Evolutionary conservation across 2,888 invertebrate genomes (phyloP).

Genomic region (Drepana falcataria): DNA sequence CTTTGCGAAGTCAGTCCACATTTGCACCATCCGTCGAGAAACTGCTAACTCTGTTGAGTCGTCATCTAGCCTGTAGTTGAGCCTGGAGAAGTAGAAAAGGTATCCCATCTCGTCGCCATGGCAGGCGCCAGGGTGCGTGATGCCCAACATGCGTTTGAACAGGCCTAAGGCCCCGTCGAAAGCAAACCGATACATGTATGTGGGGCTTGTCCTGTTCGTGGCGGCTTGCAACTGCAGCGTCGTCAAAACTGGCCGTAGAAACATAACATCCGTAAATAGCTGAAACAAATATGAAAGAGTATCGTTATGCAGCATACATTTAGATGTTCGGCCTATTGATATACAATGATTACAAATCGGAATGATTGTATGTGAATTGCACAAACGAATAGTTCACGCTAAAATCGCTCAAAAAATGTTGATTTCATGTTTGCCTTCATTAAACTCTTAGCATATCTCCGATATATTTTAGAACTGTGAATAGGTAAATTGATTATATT

Average conservation of each 20-base stretch:
- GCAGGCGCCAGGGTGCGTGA: constrained; percentile 79
- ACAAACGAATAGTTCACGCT: too few species aligned
- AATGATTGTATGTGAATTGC: too few species aligned
- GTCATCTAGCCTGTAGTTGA: constrained; percentile 79
- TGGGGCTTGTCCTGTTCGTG: constrained; percentile 69
- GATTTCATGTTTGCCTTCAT: too few species aligned
- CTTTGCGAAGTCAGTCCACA: constrained; percentile 83
- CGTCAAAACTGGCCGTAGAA: constrained; percentile 76
- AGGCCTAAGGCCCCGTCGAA: constrained; percentile 81
- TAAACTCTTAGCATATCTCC: too few species aligned
- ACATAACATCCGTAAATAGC: constrained; percentile 82
- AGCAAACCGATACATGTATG: constrained; percentile 80
- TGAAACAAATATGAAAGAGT: constrained; percentile 29
- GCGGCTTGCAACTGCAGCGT: constrained; percentile 64
- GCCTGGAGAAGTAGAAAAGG: constrained; percentile 80
- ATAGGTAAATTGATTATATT: too few species aligned
- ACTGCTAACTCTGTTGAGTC: constrained; percentile 78
- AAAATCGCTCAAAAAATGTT: too few species aligned
- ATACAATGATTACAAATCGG: too few species aligned
- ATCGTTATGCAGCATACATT: not conserved
- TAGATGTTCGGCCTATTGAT: too few species aligned
- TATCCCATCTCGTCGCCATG: constrained; percentile 83
- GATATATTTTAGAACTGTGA: too few species aligned
- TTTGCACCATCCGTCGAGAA: constrained; percentile 78
- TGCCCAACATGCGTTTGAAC: constrained; percentile 81